phyloP scores from a whole-genome alignment of 2,888 invertebrate genomes.

The Steinernema scapterisci region DNA sequence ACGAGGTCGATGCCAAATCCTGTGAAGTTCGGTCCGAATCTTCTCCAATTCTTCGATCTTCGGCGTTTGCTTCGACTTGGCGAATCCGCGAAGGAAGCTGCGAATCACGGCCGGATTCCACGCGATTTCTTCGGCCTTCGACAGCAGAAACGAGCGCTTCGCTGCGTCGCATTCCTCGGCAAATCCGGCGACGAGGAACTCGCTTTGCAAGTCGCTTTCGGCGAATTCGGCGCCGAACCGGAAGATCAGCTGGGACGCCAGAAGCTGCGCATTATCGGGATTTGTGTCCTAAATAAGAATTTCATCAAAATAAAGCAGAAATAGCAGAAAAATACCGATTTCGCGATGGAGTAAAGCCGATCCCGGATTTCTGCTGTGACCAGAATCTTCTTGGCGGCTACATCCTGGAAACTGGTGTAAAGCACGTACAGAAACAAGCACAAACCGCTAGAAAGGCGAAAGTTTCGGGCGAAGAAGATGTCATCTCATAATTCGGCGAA shows the following conservation, averaged over 20 bases:
- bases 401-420: background rate
- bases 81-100: background rate
- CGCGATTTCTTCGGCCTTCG: background rate
- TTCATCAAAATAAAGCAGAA: background rate
- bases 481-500: background rate
- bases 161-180: background rate
- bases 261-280: background rate
- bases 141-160: background rate
- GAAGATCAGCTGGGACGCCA: background rate
- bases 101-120: conserved; percentile 5
- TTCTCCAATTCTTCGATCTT: background rate
- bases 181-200: conserved; percentile 7
- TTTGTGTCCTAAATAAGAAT: background rate
- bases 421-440: background rate
- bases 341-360: background rate
- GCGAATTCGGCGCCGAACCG: background rate
- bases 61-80: background rate
- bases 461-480: background rate
- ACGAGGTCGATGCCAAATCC: conserved; percentile 8
- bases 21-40: conserved; percentile 13
- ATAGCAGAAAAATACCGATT: background rate
- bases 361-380: background rate
- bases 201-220: background rate
- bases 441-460: background rate
- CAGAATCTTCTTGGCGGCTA: background rate